Conservation (phyloP, 2,113 vertebrate genomes). For the Aythya baeri region DNA sequence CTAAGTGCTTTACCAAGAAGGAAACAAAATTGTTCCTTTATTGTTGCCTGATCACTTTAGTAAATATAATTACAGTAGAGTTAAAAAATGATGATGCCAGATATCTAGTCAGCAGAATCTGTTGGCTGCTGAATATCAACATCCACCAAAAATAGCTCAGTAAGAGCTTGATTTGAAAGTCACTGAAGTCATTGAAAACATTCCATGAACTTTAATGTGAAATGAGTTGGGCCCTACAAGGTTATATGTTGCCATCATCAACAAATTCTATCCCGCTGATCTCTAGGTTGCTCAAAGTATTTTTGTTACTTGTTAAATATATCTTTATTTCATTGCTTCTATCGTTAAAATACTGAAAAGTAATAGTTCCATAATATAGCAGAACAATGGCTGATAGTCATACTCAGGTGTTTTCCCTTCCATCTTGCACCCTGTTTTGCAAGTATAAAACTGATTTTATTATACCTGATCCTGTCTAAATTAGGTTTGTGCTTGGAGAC, state of each 20-base stretch:
- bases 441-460: neutral
- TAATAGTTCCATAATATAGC: neutral
- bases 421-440: neutral
- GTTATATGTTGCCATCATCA: neutral
- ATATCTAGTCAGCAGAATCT: conserved; percentile 50
- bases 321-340: neutral
- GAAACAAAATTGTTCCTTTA: neutral
- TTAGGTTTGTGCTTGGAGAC: neutral
- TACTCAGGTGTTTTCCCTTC: neutral
- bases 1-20: neutral
- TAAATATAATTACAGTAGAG: conserved; percentile 17
- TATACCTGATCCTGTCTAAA: neutral
- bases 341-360: neutral
- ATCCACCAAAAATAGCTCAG: conserved; percentile 64
- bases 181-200: conserved; percentile 55
- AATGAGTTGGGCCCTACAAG: neutral
- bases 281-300: neutral
- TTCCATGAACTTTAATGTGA: neutral
- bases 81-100: conserved; percentile 50
- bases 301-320: neutral
- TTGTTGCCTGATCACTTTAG: conserved; percentile 10
- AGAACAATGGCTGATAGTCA: neutral
- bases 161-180: conserved; percentile 37
- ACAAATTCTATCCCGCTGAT: neutral
- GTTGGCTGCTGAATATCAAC: conserved; percentile 46